phyloP scores from a whole-genome alignment of 2,888 invertebrate genomes.

The Cylloceria caligata region DNA sequence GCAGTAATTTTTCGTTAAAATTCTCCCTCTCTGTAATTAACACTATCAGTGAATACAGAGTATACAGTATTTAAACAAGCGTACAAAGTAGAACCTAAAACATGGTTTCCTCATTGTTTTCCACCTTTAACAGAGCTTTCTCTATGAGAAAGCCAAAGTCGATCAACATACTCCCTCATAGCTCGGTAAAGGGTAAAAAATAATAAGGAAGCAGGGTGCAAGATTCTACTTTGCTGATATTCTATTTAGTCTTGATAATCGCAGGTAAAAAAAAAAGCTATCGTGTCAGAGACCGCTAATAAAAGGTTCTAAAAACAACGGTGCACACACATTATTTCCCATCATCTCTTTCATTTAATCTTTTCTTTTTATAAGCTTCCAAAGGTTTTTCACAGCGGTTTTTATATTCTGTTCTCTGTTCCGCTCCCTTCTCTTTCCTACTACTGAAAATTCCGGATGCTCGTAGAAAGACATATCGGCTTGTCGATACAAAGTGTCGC shows the following conservation, averaged over 20 bases:
- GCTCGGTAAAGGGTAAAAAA: too few species aligned
- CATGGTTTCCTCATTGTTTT: too few species aligned
- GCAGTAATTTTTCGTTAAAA: too few species aligned
- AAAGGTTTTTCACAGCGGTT: background rate
- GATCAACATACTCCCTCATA: too few species aligned
- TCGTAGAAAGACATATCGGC: conserved; percentile 18
- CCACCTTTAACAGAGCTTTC: too few species aligned
- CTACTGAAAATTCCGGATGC: conserved; percentile 12
- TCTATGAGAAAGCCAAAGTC: too few species aligned
- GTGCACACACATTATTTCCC: background rate
- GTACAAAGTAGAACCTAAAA: too few species aligned
- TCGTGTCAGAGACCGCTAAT: background rate
- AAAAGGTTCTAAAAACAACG: background rate
- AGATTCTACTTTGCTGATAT: background rate
- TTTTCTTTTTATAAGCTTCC: background rate
- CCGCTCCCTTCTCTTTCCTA: background rate
- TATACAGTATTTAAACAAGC: too few species aligned
- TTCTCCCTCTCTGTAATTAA: too few species aligned
- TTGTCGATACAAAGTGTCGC: conserved; percentile 43
- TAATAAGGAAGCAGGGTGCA: background rate
- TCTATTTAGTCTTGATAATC: background rate
- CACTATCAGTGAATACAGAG: too few species aligned
- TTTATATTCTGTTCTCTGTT: background rate
- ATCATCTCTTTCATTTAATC: background rate
- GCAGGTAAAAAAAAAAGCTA: background rate